Evolutionary conservation across 2,113 vertebrate species (phyloP).

Genomic region (Fukomys damarensis): DNA sequence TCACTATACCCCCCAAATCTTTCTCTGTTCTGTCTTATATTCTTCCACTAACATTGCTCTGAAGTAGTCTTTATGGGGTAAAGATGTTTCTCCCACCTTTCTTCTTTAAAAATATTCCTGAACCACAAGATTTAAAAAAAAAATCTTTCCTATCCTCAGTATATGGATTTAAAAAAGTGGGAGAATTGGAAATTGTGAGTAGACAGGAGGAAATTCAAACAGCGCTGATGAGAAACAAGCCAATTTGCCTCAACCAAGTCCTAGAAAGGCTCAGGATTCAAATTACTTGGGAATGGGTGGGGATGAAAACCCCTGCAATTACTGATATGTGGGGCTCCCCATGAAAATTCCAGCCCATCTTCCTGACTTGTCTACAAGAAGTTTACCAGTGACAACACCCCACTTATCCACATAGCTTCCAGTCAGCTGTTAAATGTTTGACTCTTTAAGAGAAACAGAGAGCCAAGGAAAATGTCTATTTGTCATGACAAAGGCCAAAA

Average conservation of each 20-base stretch:
- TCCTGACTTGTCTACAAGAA: not conserved
- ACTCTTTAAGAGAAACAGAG: not conserved
- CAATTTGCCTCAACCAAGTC: not conserved
- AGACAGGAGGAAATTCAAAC: not conserved
- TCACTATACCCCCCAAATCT: not conserved
- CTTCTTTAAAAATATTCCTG: not conserved
- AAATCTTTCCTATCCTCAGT: not conserved
- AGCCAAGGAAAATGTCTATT: not conserved
- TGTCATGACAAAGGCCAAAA: not conserved
- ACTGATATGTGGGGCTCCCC: not conserved
- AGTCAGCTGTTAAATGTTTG: not conserved
- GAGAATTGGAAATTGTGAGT: not conserved
- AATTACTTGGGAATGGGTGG: not conserved
- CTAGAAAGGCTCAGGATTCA: not conserved
- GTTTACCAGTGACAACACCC: not conserved
- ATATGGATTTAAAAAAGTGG: not conserved
- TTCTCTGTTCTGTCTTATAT: not conserved
- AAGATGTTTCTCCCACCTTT: not conserved
- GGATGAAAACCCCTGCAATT: not conserved
- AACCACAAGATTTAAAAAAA: not conserved
- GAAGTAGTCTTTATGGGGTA: not conserved
- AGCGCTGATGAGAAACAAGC: not conserved
- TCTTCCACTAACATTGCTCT: not conserved
- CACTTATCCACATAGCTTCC: not conserved
- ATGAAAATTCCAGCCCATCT: not conserved